Evolutionary conservation across 2,888 invertebrate genomes (phyloP), one percentile per base, ranked within the genome.

Genomic region (Sinohyriopsis cumingii): DNA sequence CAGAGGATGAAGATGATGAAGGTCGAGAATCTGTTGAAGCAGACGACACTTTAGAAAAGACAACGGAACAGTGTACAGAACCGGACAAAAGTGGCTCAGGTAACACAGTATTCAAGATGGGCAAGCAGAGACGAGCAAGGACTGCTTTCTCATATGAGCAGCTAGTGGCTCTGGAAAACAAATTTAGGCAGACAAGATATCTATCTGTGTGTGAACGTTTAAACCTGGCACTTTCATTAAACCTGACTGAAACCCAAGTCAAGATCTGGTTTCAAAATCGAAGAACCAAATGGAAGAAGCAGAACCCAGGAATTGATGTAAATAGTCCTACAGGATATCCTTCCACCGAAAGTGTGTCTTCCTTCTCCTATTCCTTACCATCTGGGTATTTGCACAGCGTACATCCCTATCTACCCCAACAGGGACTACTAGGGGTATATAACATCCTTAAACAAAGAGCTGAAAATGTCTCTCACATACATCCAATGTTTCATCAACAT

Each of bases 131-230:
- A 69, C 91, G 97, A 67, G 98, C 98, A 0, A 92, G 99, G 74
- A 99, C 99, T 0, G 99, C 99, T 1, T 99, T 99, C 91, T 99
- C 99, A 0, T 99, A 99, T 91, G 99, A 99, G 89, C 99, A 93
- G 82, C 91, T 99, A 81, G 98, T 98, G 9, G 96, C 99, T 0
- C 91, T 99, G 88, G 99, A 99, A 91, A 99, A 98, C 91, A 99
- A 99, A 91, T 99, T 99, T 92, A 98, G 98, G 91, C 97, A 97
- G 1, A 91, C 91, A 3, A 93, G 99, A 82, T 99, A 99, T 91
- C 92, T 99, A 76, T 98, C 98, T 24, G 99, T 99, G 2, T 99
- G 99, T 89, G 99, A 99, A 91, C 92, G 99, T 84, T 93, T 99
- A 33, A 99, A 99, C 90, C 91, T 99, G 80, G 99, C 99, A 0